phyloP scores from a whole-genome alignment of 2,113 vertebrate genomes.

The Picathartes gymnocephalus region DNA sequence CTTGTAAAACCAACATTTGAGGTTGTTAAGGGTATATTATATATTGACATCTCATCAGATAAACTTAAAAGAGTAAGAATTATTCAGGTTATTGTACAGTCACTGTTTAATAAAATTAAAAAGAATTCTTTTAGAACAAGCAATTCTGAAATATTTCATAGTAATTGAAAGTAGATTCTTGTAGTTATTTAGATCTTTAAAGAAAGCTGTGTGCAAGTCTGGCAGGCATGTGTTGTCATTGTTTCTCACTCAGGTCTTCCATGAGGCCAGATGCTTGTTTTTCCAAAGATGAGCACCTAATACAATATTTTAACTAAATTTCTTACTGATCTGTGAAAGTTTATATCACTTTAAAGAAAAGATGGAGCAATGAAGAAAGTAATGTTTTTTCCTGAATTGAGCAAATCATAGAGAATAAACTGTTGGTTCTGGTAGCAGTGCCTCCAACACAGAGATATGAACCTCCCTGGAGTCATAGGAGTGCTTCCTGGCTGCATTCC shows the following conservation, averaged over 20 bases:
- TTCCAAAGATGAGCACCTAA: background rate
- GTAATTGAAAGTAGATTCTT: background rate
- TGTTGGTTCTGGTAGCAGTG: background rate
- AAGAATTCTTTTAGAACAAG: background rate
- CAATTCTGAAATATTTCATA: background rate
- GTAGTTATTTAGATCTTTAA: background rate
- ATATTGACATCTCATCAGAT: background rate
- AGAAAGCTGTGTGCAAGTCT: background rate
- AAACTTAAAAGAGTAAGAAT: background rate
- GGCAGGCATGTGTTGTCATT: background rate
- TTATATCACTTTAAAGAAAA: background rate
- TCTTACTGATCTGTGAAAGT: background rate
- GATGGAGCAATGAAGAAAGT: background rate
- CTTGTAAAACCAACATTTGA: slow-evolving; percentile 10
- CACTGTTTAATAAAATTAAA: background rate
- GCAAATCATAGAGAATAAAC: background rate
- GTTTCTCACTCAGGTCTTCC: background rate
- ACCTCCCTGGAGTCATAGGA: background rate
- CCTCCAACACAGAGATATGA: accelerated
- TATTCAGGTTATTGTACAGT: background rate
- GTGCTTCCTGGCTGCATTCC: background rate
- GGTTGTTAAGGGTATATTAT: background rate
- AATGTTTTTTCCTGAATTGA: background rate
- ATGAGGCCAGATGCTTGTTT: background rate
- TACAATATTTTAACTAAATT: background rate